Evolutionary conservation across 2,888 invertebrate genomes (phyloP).

Genomic region (Catotricha subobsoleta): DNA sequence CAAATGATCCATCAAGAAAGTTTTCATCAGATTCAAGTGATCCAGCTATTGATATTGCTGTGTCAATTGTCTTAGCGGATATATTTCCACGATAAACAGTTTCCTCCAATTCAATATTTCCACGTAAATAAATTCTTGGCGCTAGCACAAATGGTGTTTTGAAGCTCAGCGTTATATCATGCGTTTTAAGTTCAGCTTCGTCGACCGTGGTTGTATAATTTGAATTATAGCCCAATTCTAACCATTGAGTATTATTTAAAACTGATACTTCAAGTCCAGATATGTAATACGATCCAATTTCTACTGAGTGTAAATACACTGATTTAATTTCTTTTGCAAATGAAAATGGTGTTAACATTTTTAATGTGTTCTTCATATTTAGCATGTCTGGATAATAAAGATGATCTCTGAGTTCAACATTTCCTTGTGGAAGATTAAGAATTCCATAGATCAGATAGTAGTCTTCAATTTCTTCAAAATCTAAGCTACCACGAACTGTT

Average conservation of each 20-base stretch:
- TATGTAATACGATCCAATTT: slow-evolving; percentile 30
- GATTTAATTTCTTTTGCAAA: slow-evolving; percentile 31
- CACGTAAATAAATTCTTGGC: slow-evolving; percentile 30
- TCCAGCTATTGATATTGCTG: slow-evolving; percentile 33
- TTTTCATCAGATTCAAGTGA: slow-evolving; percentile 39
- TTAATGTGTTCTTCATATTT: slow-evolving; percentile 36
- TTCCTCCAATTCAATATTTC: slow-evolving; percentile 31
- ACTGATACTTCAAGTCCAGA: slow-evolving; percentile 32
- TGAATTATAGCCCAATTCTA: slow-evolving; percentile 26
- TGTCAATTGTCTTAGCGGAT: slow-evolving; percentile 31
- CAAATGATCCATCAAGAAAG: slow-evolving; percentile 41
- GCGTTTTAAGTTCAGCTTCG: slow-evolving; percentile 26
- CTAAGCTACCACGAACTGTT: slow-evolving; percentile 35
- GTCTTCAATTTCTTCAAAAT: slow-evolving; percentile 34
- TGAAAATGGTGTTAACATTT: slow-evolving; percentile 36
- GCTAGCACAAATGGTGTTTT: slow-evolving; percentile 37
- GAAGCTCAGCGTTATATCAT: slow-evolving; percentile 32
- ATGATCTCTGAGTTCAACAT: slow-evolving; percentile 36
- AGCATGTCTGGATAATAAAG: slow-evolving; percentile 34
- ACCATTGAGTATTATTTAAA: slow-evolving; percentile 25
- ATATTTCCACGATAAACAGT: slow-evolving; percentile 34
- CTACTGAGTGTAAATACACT: slow-evolving; percentile 31
- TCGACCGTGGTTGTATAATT: slow-evolving; percentile 28
- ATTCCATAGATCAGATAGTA: slow-evolving; percentile 31
- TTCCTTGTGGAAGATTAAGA: slow-evolving; percentile 36